Evolutionary conservation across 1,140 invertebrate species (phyloP).

Genomic region (Conus ventricosus): DNA sequence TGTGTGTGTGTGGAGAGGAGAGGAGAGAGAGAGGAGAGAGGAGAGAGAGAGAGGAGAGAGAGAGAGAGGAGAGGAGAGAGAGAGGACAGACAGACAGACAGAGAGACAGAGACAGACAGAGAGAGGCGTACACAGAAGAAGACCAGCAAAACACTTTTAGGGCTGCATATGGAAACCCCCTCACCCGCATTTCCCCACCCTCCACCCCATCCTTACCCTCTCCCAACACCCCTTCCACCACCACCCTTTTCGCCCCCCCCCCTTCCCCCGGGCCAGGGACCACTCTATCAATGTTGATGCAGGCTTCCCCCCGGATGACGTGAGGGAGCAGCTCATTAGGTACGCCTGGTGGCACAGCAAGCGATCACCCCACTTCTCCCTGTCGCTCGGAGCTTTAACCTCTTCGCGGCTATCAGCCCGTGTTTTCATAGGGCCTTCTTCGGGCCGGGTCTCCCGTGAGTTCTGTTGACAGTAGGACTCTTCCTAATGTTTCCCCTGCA

Average conservation of each 20-base stretch:
- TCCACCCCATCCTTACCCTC: too few relatives aligned
- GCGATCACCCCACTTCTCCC: neutral
- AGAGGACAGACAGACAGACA: neutral
- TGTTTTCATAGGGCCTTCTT: neutral
- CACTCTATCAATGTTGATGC: neutral
- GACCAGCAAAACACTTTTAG: neutral
- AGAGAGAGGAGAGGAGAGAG: neutral
- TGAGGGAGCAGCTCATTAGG: neutral
- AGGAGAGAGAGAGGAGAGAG: neutral
- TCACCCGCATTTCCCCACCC: too few relatives aligned
- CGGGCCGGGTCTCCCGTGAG: neutral
- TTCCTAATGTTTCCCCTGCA: neutral
- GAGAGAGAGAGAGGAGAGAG: neutral
- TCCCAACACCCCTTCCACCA: too few relatives aligned
- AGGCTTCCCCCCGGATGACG: neutral
- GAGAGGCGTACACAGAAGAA: neutral
- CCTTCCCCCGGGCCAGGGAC: too few relatives aligned
- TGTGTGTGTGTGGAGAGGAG: neutral
- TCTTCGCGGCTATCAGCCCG: neutral
- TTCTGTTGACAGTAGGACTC: neutral
- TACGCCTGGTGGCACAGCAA: neutral
- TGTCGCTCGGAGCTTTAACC: neutral
- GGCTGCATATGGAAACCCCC: too few relatives aligned
- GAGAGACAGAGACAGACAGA: neutral
- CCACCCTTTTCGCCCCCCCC: too few relatives aligned